phyloP scores from a whole-genome alignment of 2,797 vertebrate genomes.

The Schizothorax lantsangensis region DNA sequence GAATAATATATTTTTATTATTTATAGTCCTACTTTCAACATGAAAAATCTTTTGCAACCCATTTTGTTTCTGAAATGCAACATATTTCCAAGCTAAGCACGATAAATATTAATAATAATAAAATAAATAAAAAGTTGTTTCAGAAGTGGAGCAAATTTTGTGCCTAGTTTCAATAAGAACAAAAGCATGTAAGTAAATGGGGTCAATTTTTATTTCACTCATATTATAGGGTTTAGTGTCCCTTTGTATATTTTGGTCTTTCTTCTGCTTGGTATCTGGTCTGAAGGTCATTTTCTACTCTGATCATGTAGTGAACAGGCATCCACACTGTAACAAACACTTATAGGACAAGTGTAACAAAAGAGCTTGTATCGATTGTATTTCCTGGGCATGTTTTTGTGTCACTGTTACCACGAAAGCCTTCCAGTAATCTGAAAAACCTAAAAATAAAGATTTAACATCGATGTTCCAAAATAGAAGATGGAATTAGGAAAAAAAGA shows the following conservation, averaged over 20 bases:
- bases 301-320: background rate
- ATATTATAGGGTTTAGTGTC: too few species aligned
- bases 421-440: constrained; percentile 1
- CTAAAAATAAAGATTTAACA: background rate
- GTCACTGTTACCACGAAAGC: background rate
- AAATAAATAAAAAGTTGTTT: background rate
- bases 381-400: constrained; percentile 4
- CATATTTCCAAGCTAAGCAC: background rate
- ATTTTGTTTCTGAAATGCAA: background rate
- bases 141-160: background rate
- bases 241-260: background rate
- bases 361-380: constrained; percentile 16
- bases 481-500: background rate
- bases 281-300: background rate
- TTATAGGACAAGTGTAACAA: constrained; percentile 38
- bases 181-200: background rate
- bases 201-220: too few species aligned
- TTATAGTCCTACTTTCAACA: background rate
- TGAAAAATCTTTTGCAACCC: background rate
- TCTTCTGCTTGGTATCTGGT: background rate
- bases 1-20: background rate
- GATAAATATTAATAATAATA: background rate
- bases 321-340: constrained; percentile 21
- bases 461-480: background rate
- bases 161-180: background rate